Evolutionary conservation across 1,140 invertebrate genomes (phyloP).

Genomic region (Samia ricini): DNA sequence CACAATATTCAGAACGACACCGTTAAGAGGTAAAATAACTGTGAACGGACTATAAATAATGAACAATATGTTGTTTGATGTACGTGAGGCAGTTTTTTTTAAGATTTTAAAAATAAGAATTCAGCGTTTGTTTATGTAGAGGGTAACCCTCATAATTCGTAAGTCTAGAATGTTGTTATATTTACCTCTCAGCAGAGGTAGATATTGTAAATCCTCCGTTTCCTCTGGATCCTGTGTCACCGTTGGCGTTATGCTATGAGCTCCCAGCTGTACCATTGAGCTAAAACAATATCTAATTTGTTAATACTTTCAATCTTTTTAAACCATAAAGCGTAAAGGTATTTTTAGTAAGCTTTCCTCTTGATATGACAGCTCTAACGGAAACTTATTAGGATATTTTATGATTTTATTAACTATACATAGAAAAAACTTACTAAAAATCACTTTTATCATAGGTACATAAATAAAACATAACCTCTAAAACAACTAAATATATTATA

Average conservation of each 20-base stretch:
- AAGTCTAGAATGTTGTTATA: neutral
- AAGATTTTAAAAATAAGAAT: no score
- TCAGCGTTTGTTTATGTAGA: no score
- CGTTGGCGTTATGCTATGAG: constrained; percentile 74
- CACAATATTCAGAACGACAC: no score
- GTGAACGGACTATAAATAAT: no score
- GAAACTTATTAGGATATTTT: no score
- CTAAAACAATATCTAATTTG: constrained; percentile 44
- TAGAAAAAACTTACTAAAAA: neutral
- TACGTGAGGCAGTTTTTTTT: no score
- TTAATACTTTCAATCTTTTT: neutral
- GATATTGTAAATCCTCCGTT: constrained; percentile 68
- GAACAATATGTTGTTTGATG: no score
- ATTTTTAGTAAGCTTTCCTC: neutral
- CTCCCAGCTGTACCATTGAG: constrained; percentile 67
- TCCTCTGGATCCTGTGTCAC: constrained; percentile 49
- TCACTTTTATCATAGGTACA: neutral
- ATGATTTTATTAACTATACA: neutral
- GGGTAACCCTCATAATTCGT: no score
- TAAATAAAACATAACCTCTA: neutral
- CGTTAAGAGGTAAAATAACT: no score
- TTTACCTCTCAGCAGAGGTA: constrained; percentile 70
- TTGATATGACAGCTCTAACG: no score
- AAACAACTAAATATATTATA: constrained; percentile 9
- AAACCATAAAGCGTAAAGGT: neutral